Conservation (phyloP, 2,113 vertebrate species). For the Callionymus lyra region DNA sequence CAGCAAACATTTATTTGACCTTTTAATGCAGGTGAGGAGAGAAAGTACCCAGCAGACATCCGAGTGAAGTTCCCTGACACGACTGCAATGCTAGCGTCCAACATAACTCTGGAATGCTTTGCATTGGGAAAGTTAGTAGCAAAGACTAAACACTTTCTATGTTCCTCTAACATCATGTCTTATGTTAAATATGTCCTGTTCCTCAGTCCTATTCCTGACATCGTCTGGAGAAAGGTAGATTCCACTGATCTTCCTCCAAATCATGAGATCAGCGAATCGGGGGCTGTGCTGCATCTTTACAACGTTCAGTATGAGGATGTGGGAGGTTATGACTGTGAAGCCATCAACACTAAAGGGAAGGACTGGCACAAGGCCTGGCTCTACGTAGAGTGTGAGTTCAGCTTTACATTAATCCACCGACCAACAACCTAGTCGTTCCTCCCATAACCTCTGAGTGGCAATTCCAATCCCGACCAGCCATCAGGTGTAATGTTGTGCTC, state of each 20-base stretch:
- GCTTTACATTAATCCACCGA: no score
- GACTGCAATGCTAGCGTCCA: constrained; percentile 80
- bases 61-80: constrained; percentile 85
- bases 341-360: constrained; percentile 88
- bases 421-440: no score
- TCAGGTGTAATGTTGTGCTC: not conserved
- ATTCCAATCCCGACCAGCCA: no score
- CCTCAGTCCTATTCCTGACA: constrained; percentile 84
- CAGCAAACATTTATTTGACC: not conserved
- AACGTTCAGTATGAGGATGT: constrained; percentile 94
- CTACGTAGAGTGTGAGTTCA: constrained; percentile 80
- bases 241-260: constrained; percentile 79
- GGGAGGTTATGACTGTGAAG: constrained; percentile 89
- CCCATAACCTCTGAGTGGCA: not conserved
- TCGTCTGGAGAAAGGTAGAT: constrained; percentile 88
- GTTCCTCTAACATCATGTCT: no score
- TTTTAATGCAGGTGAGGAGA: constrained; percentile 66
- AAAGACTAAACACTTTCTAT: no score
- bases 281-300: constrained; percentile 86
- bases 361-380: constrained; percentile 87
- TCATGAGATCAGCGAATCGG: constrained; percentile 84
- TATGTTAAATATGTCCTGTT: not conserved
- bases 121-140: constrained; percentile 91
- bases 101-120: constrained; percentile 93
- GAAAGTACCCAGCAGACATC: constrained; percentile 89